phyloP scores from a whole-genome alignment of 2,113 vertebrate species.

The Glaucidium brasilianum region DNA sequence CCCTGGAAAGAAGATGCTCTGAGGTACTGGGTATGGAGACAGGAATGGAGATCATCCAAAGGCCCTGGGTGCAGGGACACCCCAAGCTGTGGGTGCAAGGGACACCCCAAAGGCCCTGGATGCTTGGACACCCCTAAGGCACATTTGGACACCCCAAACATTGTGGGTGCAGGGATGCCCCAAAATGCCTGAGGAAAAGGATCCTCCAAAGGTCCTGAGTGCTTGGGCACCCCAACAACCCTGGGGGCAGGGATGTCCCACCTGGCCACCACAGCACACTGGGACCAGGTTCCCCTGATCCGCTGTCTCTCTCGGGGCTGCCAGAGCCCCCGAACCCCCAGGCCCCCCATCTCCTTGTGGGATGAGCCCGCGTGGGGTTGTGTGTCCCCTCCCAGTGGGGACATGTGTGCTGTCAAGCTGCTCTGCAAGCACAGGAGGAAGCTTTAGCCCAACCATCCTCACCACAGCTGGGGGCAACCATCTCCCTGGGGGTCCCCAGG shows the following conservation, averaged over 20 bases:
- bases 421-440: not conserved
- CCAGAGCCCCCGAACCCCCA: not conserved
- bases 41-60: not conserved
- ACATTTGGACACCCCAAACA: not conserved
- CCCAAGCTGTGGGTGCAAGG: too few species aligned
- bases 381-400: fast-evolving
- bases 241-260: not conserved
- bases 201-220: not conserved
- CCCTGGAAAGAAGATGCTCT: not conserved
- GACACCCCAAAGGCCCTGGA: not conserved
- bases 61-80: not conserved
- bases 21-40: not conserved
- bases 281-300: not conserved
- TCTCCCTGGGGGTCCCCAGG: fast-evolving
- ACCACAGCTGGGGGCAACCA: not conserved
- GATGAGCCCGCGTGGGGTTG: fast-evolving
- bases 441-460: not conserved
- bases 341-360: not conserved
- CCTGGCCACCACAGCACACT: not conserved
- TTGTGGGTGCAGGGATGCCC: too few species aligned
- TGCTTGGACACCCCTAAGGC: not conserved
- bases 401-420: fast-evolving
- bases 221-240: not conserved
- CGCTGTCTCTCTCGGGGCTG: fast-evolving
- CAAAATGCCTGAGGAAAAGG: not conserved